Evolutionary conservation across 2,113 vertebrate species (phyloP), one percentile per base, ranked within the genome.

Genomic region (Morone chrysops): DNA sequence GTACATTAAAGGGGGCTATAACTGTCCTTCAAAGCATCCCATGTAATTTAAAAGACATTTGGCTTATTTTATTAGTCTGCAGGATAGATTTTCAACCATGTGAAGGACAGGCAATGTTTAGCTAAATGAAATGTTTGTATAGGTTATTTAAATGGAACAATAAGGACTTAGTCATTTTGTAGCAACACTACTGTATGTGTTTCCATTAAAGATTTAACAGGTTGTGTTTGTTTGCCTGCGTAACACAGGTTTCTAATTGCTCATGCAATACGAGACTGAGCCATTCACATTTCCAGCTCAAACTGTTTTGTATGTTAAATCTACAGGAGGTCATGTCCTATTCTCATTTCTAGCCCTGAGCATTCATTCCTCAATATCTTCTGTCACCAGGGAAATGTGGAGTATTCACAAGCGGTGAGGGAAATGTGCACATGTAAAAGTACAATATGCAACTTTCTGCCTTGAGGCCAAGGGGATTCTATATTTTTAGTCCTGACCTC

Each of bases 31-130:
- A 85, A 86, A 90, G 81, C 57, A 31, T 79, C 69, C 65, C 41
- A 16, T 87, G 83, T 80, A 79, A 89, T 88, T 87, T 89, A 75
- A 83, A 87, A 81, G 50, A 80, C 79, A 78, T 86, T 84, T 69
- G n/a, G 57, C 57, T 48, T 63, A 68, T 91, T 86, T 80, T 77
- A 87, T 85, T 54, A 75, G 48, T 73, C 66, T 82, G 48, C 48
- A 10, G 61, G 73, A 80, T 82, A 70, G 0, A 72, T 76, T 59
- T 81, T 13, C 25, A 74, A 45, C 43, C 70, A 68, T 14, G 13
- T 8, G 62, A 56, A 50, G 43, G 11, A 60, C 63, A 66, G 56
- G 48, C 25, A 68, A 62, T 71, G 70, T 77, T 78, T 31, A 61
- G 72, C 36, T 67, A 56, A 83, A 86, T 89, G 61, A 80, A 80